Conservation (phyloP, 1,140 invertebrate species). For the Papilio polytes region DNA sequence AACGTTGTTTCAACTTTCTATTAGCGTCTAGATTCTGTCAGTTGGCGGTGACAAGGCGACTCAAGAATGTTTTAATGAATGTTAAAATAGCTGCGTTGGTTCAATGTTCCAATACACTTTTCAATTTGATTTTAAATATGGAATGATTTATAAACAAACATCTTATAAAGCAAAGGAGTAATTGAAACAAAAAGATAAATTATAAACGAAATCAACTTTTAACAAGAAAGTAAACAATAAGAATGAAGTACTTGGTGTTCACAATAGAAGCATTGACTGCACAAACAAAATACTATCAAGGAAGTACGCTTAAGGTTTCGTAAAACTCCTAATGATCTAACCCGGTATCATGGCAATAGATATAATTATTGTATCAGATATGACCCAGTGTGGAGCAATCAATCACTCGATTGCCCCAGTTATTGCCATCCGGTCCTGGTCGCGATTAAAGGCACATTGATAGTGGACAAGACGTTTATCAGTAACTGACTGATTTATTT, state of each 20-base stretch:
- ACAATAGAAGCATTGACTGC: neutral
- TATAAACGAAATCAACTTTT: neutral
- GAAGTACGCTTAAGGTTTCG: neutral
- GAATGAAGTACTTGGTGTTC: neutral
- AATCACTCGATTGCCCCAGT: constrained; percentile 47
- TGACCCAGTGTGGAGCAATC: constrained; percentile 51
- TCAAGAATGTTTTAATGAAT: constrained; percentile 36
- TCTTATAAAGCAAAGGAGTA: too few relatives aligned
- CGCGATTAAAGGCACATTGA: constrained; percentile 47
- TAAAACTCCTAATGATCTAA: constrained; percentile 13
- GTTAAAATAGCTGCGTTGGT: constrained; percentile 3
- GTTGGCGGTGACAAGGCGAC: constrained; percentile 34
- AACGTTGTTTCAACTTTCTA: constrained; percentile 36
- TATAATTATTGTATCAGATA: constrained; percentile 37
- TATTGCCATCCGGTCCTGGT: constrained; percentile 51
- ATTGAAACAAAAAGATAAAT: neutral
- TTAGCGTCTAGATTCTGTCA: constrained; percentile 38
- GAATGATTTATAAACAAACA: too few relatives aligned
- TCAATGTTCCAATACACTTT: neutral
- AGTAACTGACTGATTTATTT: constrained; percentile 53
- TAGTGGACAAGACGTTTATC: constrained; percentile 50
- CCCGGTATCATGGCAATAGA: constrained; percentile 6
- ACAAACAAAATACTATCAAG: neutral
- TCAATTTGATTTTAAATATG: neutral
- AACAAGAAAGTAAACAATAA: too few relatives aligned